These are phyloP conservation scores for Varanus komodoensis DNA, from an alignment of 2,113 vertebrate species.

Conservation along the genomic window DNA sequence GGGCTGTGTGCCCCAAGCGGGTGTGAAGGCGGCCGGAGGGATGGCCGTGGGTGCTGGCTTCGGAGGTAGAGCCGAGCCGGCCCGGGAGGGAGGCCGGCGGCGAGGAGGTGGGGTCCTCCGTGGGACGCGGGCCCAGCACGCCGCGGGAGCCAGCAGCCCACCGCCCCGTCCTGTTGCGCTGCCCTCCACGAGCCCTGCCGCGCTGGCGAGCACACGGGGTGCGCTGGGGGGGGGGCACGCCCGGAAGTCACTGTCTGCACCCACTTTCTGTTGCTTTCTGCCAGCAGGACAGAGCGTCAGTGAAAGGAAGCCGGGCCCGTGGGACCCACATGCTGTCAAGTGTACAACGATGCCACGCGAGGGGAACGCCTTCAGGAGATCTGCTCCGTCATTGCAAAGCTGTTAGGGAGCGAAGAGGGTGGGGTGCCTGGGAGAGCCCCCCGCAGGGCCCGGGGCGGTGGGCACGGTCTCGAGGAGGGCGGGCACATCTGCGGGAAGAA, in stretches of 20 bases:
- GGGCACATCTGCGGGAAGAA: slow-evolving; percentile 62
- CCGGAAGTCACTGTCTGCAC: not conserved
- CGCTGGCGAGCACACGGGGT: not conserved
- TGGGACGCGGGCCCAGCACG: not conserved
- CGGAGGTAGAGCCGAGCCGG: not conserved
- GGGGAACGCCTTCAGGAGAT: slow-evolving; percentile 61
- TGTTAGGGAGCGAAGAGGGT: slow-evolving; percentile 19
- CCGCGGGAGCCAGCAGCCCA: not conserved
- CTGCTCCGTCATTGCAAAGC: slow-evolving; percentile 45
- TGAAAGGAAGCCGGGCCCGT: slow-evolving; percentile 52
- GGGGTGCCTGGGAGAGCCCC: slow-evolving; percentile 55
- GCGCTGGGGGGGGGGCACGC: too few species aligned
- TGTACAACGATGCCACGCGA: slow-evolving; percentile 50
- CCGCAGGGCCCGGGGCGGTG: slow-evolving; percentile 43
- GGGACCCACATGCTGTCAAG: slow-evolving; percentile 37
- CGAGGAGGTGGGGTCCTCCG: not conserved
- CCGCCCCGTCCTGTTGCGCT: slow-evolving; percentile 39
- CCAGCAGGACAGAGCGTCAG: slow-evolving; percentile 30
- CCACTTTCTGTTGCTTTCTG: slow-evolving; percentile 42
- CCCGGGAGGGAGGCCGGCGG: not conserved
- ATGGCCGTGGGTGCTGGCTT: too few species aligned
- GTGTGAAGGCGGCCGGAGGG: not conserved
- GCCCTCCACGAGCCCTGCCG: slow-evolving; percentile 28
- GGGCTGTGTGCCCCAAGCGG: not conserved
- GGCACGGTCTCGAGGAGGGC: slow-evolving; percentile 45